Percentiles rank a stretch among this genome's conserved stretches.
phyloP scores from a whole-genome alignment of 37 sponge, comb jelly and placozoan genomes.

The Cliona cf. orientalis region DNA sequence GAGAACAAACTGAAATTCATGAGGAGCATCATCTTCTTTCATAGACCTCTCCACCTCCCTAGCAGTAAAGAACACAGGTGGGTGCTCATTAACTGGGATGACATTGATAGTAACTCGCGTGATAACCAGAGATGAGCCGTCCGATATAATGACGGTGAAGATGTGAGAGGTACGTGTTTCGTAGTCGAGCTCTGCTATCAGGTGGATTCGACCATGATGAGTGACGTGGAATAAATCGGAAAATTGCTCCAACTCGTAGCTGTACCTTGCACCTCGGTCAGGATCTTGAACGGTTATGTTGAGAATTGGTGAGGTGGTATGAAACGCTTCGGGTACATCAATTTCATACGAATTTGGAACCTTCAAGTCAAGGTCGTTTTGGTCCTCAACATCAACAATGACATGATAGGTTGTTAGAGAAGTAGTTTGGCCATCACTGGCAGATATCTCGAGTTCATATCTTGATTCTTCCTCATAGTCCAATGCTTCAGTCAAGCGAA shows the following conservation, averaged over 20 bases:
- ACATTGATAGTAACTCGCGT: constrained; percentile 22
- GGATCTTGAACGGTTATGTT: constrained; percentile 27
- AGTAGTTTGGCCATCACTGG: constrained; percentile 46
- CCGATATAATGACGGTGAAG: constrained; percentile 7
- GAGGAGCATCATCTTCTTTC: constrained; percentile 3
- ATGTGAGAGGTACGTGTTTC: neutral
- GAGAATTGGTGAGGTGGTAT: constrained; percentile 6
- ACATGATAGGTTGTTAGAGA: neutral
- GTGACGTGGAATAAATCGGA: constrained; percentile 10
- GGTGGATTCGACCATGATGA: constrained; percentile 4
- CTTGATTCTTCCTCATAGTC: constrained; percentile 31
- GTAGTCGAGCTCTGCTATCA: constrained; percentile 35
- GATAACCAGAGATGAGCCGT: neutral
- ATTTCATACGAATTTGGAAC: constrained; percentile 15
- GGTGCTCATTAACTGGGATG: constrained; percentile 48
- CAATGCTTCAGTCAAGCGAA: constrained; percentile 6
- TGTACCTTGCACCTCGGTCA: constrained; percentile 1
- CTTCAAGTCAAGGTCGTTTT: constrained; percentile 12
- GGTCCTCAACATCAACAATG: constrained; percentile 11
- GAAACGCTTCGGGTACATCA: constrained; percentile 19
- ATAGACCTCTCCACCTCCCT: neutral
- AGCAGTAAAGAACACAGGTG: constrained; percentile 12
- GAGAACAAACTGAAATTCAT: constrained; percentile 1
- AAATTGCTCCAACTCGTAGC: constrained; percentile 5
- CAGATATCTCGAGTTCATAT: constrained; percentile 20